phyloP scores from a whole-genome alignment of 2,797 vertebrate species.

The Semaprochilodus insignis region DNA sequence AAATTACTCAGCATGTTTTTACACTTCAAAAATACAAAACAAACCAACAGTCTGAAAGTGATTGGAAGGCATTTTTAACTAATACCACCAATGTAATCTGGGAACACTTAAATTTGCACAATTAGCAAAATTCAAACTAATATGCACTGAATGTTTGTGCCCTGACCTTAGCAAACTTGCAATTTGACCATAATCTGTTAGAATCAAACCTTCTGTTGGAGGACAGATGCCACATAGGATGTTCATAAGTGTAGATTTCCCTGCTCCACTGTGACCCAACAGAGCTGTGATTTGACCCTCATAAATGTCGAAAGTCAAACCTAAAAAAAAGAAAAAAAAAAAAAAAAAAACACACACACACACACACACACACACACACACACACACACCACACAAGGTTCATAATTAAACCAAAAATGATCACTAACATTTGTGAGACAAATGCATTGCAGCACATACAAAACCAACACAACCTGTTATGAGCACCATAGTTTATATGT shows the following conservation, averaged over 20 bases:
- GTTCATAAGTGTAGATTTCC: constrained; percentile 96
- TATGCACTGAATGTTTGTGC: too few species aligned
- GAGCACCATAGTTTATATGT: too few species aligned
- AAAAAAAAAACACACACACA: not conserved
- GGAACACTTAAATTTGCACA: not conserved
- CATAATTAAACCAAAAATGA: too few species aligned
- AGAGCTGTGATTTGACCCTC: constrained; percentile 97
- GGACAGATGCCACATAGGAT: constrained; percentile 94
- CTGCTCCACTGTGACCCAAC: constrained; percentile 94
- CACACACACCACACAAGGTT: not conserved
- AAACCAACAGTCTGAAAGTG: not conserved
- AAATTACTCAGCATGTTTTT: not conserved
- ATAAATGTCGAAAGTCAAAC: constrained; percentile 94
- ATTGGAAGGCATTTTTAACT: not conserved
- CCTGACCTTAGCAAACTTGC: not conserved
- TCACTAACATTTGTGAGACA: too few species aligned
- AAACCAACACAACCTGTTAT: too few species aligned
- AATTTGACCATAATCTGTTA: not conserved
- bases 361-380: not conserved
- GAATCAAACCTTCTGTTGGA: constrained; percentile 79
- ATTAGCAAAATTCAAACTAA: not conserved
- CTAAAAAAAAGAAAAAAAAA: constrained; percentile 68
- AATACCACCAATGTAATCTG: not conserved
- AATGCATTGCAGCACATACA: too few species aligned
- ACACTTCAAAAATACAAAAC: not conserved